Base-by-base conservation (phyloP, 2,113 vertebrate species). In the Toxostoma redivivum region DNA sequence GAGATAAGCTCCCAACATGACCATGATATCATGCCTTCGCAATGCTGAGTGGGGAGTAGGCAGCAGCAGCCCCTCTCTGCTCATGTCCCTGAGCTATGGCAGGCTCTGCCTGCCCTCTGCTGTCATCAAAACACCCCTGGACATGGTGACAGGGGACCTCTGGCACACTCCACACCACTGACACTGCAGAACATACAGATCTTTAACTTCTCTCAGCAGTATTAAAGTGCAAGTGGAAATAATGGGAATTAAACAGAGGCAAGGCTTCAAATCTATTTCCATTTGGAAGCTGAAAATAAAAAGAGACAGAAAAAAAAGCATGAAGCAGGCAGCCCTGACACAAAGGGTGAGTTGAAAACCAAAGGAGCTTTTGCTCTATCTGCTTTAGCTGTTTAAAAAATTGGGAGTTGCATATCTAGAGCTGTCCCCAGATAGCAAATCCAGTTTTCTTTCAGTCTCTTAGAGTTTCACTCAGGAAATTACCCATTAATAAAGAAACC, bases 31-130 rank as follows among this genome's bases (percentile, higher is more conserved):
- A 97, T 83, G 67, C 22, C 50, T 83, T 73, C 0, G 0, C 61
- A 82, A 70, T 90, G 88, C 80, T 19, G 60, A 54, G 66, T 9
- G 8, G n/a, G 1, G 16, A 20, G 24, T n/a, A 24, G 57, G 54
- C 72, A 47, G 66, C 54, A 38, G 60, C 25, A 86, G 31, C 38
- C 61, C 28, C 10, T 30, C 3, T 44, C 51, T 57, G 50, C 5
- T 24, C 3, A 0, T 30, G 57, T 35, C 30, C 27, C 16, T 7
- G 24, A 1, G 50, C 31, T 83, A 65, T n/a, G 1, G 17, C 23
- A 35, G 62, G 92, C 37, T 58, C 93, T 53, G 86, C 74, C 96
- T 97, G 97, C 97, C 97, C 96, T 96, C 98, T 98, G 83, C 50
- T 5, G 96, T 91, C 51, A 1, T 35, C 37, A 35, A 25, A 31